Conservation (phyloP, 2,113 vertebrate species). For the Actenoides lindsayi region DNA sequence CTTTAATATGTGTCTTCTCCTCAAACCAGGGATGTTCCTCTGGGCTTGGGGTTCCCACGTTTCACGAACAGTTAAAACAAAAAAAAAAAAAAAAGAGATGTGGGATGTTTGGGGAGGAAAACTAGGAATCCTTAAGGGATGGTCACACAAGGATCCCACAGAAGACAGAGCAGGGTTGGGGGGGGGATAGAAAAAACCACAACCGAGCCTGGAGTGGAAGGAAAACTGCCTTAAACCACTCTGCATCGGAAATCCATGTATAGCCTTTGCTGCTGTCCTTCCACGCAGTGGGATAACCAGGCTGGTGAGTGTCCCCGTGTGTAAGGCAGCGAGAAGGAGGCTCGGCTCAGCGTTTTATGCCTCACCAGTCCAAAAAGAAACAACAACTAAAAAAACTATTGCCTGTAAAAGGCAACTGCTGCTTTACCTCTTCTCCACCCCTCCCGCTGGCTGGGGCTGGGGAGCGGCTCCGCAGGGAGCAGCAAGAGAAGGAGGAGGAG, state of each 20-base stretch:
- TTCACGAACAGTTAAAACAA: not conserved
- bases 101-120: not conserved
- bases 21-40: not conserved
- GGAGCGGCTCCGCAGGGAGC: not conserved
- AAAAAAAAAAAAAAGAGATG: not conserved
- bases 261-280: not conserved
- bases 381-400: slow-evolving; percentile 23
- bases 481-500: not conserved
- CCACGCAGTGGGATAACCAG: not conserved
- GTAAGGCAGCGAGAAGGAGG: not conserved
- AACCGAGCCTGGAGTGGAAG: not conserved
- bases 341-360: not conserved
- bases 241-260: not conserved
- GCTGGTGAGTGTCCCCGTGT: not conserved
- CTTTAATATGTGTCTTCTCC: not conserved
- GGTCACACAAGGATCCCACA: not conserved
- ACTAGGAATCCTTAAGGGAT: slow-evolving; percentile 9
- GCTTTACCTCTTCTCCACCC: slow-evolving; percentile 31
- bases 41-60: not conserved
- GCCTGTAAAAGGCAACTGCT: slow-evolving; percentile 53
- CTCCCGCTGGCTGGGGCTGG: not conserved
- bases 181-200: not conserved
- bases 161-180: not conserved
- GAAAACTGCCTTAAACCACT: slow-evolving; percentile 29
- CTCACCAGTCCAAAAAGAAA: slow-evolving; percentile 38